A percentile compares a stretch with the other conserved stretches of the same genome.
Conservation (phyloP, 2,888 invertebrate genomes). For the Pandemis cinnamomeana region DNA sequence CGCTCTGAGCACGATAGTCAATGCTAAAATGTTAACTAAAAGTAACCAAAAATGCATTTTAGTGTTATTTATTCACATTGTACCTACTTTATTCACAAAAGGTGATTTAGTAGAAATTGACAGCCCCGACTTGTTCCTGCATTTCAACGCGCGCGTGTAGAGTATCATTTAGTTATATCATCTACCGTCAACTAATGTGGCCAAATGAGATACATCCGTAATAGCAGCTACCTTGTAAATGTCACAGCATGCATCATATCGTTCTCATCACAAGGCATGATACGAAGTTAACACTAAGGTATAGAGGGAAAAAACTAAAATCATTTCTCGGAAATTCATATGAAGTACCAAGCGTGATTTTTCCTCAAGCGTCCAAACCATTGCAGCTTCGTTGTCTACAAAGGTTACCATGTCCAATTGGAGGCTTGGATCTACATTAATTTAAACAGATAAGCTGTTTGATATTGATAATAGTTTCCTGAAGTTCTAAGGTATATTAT, state of each 20-base stretch:
- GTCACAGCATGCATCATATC: slow-evolving; percentile 6
- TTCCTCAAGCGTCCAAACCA: not conserved
- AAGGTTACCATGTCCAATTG: not conserved
- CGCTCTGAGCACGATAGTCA: too few species aligned
- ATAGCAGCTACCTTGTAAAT: slow-evolving; percentile 21
- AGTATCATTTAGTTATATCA: slow-evolving; percentile 5
- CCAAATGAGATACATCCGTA: slow-evolving; percentile 40
- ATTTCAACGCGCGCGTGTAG: slow-evolving; percentile 8
- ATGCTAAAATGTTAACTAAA: too few species aligned
- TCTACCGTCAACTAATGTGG: slow-evolving; percentile 27
- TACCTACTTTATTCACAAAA: not conserved
- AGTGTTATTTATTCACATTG: too few species aligned
- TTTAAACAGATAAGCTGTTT: too few species aligned
- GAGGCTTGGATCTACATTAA: not conserved
- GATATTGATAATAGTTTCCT: too few species aligned
- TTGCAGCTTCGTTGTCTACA: not conserved
- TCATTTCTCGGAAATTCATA: not conserved
- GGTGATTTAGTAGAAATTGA: not conserved
- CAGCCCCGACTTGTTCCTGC: not conserved
- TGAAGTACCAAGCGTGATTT: not conserved
- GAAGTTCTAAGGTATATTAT: too few species aligned
- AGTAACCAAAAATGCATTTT: too few species aligned
- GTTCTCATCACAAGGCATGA: slow-evolving; percentile 2
- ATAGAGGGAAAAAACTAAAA: not conserved
- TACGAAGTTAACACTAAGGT: not conserved